Evolutionary conservation across 30 jellyfish, hydroid and myxozoan genomes (phyloP).

Genomic region (Mastigias papua): DNA sequence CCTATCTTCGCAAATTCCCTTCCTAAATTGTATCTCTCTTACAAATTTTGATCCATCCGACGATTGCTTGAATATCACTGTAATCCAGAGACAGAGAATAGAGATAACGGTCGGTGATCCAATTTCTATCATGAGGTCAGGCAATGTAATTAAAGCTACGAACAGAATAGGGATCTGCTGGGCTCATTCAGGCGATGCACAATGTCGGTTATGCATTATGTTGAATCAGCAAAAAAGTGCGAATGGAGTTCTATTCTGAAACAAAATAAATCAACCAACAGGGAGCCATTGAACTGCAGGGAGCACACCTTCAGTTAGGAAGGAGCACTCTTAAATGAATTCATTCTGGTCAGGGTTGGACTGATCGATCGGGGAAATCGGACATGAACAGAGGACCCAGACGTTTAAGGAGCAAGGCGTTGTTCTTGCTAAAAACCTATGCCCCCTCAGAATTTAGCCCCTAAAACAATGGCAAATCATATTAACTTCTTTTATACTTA

Average conservation of each 20-base stretch:
- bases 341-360: too few species aligned
- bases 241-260: neutral
- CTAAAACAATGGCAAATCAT: too few species aligned
- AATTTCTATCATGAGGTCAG: constrained; percentile 51
- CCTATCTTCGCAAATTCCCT: constrained; percentile 26
- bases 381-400: too few species aligned
- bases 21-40: constrained; percentile 46
- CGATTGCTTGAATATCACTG: constrained; percentile 48
- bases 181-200: neutral
- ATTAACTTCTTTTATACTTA: too few species aligned
- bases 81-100: constrained; percentile 27
- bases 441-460: too few species aligned
- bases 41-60: constrained; percentile 53
- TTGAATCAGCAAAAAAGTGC: neutral
- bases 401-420: too few species aligned
- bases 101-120: constrained; percentile 70
- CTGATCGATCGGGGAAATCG: too few species aligned
- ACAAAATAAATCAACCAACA: neutral
- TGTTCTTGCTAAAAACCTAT: too few species aligned
- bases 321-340: too few species aligned
- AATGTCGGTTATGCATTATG: neutral
- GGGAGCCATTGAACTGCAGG: too few species aligned
- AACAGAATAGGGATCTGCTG: constrained; percentile 2
- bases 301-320: too few species aligned
- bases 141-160: constrained; percentile 29